Conservation (phyloP, 2,113 vertebrate genomes). For the Cebus imitator region DNA sequence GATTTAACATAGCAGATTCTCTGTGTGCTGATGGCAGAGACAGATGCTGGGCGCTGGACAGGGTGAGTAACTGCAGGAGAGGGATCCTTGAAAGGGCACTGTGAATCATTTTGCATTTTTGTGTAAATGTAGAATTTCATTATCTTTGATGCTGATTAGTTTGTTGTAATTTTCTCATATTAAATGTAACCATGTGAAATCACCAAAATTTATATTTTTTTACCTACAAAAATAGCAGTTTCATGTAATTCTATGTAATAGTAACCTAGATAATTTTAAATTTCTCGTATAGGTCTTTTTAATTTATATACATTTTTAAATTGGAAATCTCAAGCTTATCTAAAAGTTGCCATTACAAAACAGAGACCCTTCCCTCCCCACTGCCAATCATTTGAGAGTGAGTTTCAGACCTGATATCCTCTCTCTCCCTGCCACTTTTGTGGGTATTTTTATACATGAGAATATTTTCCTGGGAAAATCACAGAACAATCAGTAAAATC, state of each 20-base stretch:
- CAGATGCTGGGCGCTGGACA: not conserved
- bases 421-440: not conserved
- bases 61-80: not conserved
- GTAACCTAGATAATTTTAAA: not conserved
- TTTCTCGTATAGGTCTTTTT: conserved; percentile 10
- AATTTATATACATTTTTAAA: conserved; percentile 13
- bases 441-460: not conserved
- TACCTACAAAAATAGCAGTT: not conserved
- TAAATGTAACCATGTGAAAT: not conserved
- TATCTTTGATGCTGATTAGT: not conserved
- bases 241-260: conserved; percentile 8
- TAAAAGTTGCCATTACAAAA: not conserved
- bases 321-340: conserved; percentile 6
- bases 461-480: not conserved
- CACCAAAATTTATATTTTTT: not conserved
- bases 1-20: not conserved
- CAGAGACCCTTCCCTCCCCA: not conserved
- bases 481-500: not conserved
- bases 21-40: not conserved
- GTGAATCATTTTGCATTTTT: not conserved
- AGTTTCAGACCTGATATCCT: not conserved
- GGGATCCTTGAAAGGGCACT: not conserved
- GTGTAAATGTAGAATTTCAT: conserved; percentile 26
- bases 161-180: conserved; percentile 13
- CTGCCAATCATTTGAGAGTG: not conserved